Conservation (phyloP, 2,797 vertebrate genomes). For the Eurystomus glaucurus region DNA sequence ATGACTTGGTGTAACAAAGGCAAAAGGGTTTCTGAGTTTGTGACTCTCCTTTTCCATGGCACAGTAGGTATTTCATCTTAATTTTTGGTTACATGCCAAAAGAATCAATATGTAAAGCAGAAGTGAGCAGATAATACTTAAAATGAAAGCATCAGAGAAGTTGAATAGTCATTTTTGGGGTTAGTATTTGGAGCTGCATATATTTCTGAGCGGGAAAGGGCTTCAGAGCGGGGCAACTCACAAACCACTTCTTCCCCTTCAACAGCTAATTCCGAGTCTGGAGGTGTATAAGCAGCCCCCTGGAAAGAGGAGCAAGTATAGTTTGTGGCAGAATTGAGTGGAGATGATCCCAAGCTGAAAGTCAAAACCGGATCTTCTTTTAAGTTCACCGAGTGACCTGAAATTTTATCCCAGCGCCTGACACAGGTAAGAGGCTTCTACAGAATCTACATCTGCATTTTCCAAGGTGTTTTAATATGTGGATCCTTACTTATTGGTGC, state of each 20-base stretch:
- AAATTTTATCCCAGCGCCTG: neutral
- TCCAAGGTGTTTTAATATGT: neutral
- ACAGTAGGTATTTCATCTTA: conserved; percentile 63
- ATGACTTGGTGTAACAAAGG: neutral
- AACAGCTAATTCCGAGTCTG: conserved; percentile 47
- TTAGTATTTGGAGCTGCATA: conserved; percentile 20
- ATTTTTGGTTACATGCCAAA: conserved; percentile 49
- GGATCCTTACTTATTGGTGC: neutral
- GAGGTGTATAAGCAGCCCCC: neutral
- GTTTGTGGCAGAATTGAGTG: conserved; percentile 12
- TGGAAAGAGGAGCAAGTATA: conserved; percentile 1
- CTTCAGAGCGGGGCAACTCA: conserved; percentile 41
- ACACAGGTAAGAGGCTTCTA: conserved; percentile 47
- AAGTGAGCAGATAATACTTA: conserved; percentile 24
- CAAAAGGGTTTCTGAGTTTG: conserved; percentile 23
- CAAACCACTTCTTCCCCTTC: conserved; percentile 18
- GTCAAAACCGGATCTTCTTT: neutral
- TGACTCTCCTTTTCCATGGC: conserved; percentile 26
- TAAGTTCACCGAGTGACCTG: neutral
- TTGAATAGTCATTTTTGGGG: conserved; percentile 4
- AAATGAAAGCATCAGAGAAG: conserved; percentile 42
- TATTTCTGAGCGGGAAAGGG: conserved; percentile 29
- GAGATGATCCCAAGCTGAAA: conserved; percentile 69
- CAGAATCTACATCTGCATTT: neutral
- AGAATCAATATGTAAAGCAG: conserved; percentile 41